Conservation (phyloP, 2,888 invertebrate genomes). For the Myathropa florea region DNA sequence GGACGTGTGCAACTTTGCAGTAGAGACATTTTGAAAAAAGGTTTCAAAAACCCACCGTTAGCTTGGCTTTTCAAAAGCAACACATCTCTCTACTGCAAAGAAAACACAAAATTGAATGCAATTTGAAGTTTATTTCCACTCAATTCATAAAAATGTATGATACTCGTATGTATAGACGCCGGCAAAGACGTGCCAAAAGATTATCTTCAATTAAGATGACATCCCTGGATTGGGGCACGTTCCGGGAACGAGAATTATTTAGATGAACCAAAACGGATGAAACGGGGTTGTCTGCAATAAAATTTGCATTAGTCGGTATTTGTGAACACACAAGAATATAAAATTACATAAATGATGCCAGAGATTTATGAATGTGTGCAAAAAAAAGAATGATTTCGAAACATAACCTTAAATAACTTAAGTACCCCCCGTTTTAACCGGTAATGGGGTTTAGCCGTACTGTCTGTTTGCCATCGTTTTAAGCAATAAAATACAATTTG, state of each 20-base stretch:
- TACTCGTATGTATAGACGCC: not conserved
- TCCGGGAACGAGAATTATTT: not conserved
- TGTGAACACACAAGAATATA: not conserved
- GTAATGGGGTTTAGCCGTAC: not conserved
- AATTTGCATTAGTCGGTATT: constrained; percentile 3
- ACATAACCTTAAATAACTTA: constrained; percentile 13
- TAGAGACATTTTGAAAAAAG: not conserved
- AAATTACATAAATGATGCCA: not conserved
- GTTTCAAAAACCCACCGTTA: not conserved
- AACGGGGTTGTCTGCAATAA: constrained; percentile 27
- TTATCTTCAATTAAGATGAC: not conserved
- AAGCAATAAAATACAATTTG: constrained; percentile 12
- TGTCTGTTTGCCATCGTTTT: not conserved
- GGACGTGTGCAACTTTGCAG: constrained; percentile 29
- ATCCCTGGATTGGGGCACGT: not conserved
- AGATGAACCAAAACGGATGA: constrained; percentile 1
- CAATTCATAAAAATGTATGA: not conserved
- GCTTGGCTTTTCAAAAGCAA: not conserved
- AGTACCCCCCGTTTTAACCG: not conserved
- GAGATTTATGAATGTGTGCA: not conserved
- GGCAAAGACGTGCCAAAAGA: not conserved
- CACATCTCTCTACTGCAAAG: constrained; percentile 23
- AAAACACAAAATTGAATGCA: constrained; percentile 4
- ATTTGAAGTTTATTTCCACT: constrained; percentile 26
- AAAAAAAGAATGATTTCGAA: not conserved